Evolutionary conservation across 2,888 invertebrate species (phyloP).

Genomic region (Bursaphelenchus okinawaensis): DNA sequence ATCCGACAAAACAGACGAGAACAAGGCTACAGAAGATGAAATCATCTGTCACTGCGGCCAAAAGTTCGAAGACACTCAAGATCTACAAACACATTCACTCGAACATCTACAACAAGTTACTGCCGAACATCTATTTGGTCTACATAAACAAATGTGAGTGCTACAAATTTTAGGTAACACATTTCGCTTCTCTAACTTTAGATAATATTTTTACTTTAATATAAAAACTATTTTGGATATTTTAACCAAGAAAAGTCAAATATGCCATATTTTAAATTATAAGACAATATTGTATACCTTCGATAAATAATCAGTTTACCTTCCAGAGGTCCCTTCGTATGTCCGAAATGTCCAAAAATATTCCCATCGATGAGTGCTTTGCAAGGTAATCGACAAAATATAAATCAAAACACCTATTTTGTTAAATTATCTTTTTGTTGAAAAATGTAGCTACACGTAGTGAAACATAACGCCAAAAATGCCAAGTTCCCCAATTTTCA

Average conservation of each 20-base stretch:
- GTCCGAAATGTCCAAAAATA: constrained; percentile 56
- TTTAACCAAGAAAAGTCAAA: too few relatives aligned
- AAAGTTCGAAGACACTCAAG: constrained; percentile 19
- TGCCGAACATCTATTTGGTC: background rate
- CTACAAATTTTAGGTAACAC: background rate
- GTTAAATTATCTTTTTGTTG: too few relatives aligned
- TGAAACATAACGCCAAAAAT: too few relatives aligned
- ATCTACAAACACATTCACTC: constrained; percentile 14
- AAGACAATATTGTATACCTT: too few relatives aligned
- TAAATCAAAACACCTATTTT: too few relatives aligned
- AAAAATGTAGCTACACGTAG: too few relatives aligned
- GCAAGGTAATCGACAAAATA: constrained; percentile 30
- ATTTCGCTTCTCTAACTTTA: background rate
- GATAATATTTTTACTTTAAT: background rate
- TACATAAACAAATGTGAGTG: background rate
- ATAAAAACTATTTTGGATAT: too few relatives aligned
- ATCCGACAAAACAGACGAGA: background rate
- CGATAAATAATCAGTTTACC: background rate
- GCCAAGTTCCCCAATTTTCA: too few relatives aligned
- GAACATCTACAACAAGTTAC: constrained; percentile 23
- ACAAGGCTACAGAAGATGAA: background rate
- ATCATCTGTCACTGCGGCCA: constrained; percentile 22
- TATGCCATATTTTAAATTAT: too few relatives aligned
- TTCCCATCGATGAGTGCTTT: constrained; percentile 52
- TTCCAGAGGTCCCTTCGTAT: constrained; percentile 29